A percentile compares a stretch with the other conserved stretches of the same genome.
phyloP scores from a whole-genome alignment of 53 echinoderm and acorn worm species.

The Stichopus horrens region DNA sequence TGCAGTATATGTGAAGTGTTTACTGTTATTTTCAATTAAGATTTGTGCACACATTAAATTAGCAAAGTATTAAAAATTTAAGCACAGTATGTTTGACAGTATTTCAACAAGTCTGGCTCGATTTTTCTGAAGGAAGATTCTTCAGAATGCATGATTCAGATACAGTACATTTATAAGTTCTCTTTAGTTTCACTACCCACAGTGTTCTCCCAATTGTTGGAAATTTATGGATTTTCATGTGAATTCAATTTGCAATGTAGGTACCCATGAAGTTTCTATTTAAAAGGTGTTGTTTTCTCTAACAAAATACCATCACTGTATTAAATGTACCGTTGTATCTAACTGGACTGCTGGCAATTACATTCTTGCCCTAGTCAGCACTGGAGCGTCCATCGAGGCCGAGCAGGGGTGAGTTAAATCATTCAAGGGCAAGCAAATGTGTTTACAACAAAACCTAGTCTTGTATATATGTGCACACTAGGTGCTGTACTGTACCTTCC shows the following conservation, averaged over 20 bases:
- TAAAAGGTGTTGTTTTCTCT: background rate
- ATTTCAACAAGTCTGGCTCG: too few species aligned
- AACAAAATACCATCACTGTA: slow-evolving; percentile 12
- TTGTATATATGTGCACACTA: too few species aligned
- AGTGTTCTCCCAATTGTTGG: background rate
- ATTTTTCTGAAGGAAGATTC: too few species aligned
- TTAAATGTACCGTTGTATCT: slow-evolving; percentile 19
- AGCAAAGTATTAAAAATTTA: too few species aligned
- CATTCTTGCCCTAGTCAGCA: slow-evolving; percentile 40
- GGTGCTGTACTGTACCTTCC: too few species aligned
- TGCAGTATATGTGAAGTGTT: too few species aligned
- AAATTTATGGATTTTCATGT: background rate
- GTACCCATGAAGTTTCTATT: background rate
- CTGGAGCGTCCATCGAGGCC: slow-evolving; percentile 20
- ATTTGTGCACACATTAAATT: too few species aligned
- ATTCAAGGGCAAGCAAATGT: background rate
- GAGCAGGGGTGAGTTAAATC: slow-evolving; percentile 45
- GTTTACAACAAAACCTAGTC: background rate
- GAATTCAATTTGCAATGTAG: background rate
- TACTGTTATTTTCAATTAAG: too few species aligned
- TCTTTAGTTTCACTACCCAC: background rate
- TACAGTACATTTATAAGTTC: background rate
- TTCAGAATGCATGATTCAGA: too few species aligned
- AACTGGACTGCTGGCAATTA: slow-evolving; percentile 10
- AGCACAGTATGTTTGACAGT: too few species aligned